Conservation (phyloP, 2,888 invertebrate species). For the Apotomis betuletana region DNA sequence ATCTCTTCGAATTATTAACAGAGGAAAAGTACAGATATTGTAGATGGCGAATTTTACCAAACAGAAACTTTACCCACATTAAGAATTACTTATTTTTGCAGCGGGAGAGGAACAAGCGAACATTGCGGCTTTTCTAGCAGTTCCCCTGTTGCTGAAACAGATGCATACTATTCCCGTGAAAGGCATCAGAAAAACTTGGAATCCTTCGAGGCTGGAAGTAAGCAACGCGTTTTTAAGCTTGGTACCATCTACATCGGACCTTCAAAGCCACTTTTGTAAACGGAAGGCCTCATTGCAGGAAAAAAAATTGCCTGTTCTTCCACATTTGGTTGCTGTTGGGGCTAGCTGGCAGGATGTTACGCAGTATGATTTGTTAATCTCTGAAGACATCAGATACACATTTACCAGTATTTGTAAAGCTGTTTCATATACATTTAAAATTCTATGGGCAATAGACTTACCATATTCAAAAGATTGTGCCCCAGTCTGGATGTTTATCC, state of each 20-base stretch:
- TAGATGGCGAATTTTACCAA: too few species aligned
- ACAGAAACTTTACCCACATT: too few species aligned
- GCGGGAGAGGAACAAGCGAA: slow-evolving; percentile 24
- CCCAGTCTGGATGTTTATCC: slow-evolving; percentile 23
- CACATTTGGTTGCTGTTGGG: slow-evolving; percentile 3
- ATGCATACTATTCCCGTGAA: slow-evolving; percentile 22
- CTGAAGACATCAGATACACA: slow-evolving; percentile 19
- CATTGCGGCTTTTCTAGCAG: slow-evolving; percentile 11
- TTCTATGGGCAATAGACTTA: slow-evolving; percentile 21
- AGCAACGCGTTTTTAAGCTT: slow-evolving; percentile 17
- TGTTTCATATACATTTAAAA: slow-evolving; percentile 21
- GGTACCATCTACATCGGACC: slow-evolving; percentile 15
- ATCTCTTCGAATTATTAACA: too few species aligned
- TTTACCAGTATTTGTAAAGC: slow-evolving; percentile 8
- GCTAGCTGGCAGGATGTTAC: slow-evolving; percentile 9
- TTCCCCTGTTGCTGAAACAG: slow-evolving; percentile 24
- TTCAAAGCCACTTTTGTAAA: neutral
- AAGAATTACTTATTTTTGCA: neutral
- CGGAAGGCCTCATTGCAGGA: slow-evolving; percentile 3
- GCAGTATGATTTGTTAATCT: slow-evolving; percentile 16
- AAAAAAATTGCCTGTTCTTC: slow-evolving; percentile 14
- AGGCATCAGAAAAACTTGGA: slow-evolving; percentile 13
- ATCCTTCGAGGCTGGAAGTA: slow-evolving; percentile 12
- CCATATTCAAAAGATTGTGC: slow-evolving; percentile 22
- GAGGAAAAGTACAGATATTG: too few species aligned